A percentile compares a stretch with the other conserved stretches of the same genome.
These are phyloP conservation scores for Turdus rufiventris DNA, from an alignment of 2,113 vertebrate species.

Conservation along the genomic window DNA sequence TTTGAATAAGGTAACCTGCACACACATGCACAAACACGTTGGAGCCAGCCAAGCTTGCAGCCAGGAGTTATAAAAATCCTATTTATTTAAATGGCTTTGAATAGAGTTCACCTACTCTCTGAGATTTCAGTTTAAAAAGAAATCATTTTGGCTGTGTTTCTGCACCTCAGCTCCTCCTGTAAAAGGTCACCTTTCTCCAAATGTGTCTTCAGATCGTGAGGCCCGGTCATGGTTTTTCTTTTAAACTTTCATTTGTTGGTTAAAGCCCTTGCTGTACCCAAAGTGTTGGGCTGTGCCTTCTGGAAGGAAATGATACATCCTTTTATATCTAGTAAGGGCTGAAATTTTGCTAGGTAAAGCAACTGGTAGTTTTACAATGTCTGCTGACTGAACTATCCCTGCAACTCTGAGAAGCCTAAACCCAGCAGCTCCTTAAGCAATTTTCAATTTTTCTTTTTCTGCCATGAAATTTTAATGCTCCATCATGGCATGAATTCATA, in stretches of 20 bases:
- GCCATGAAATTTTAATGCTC: not conserved
- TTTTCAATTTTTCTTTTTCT: not conserved
- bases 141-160: not conserved
- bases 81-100: not conserved
- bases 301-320: not conserved
- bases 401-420: not conserved
- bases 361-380: not conserved
- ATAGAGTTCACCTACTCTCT: not conserved
- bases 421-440: not conserved
- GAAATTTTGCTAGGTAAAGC: not conserved
- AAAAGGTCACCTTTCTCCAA: not conserved
- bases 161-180: not conserved
- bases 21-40: not conserved
- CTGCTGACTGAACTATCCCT: not conserved
- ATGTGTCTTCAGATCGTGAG: not conserved
- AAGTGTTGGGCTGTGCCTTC: not conserved
- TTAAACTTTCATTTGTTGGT: not conserved
- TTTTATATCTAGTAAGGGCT: not conserved
- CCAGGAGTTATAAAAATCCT: not conserved
- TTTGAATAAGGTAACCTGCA: not conserved
- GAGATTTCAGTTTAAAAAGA: not conserved
- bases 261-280: not conserved
- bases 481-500: not conserved
- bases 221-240: not conserved
- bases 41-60: not conserved